These are phyloP conservation scores for Beroe ovata DNA, from an alignment of 37 sponge, comb jelly and placozoan species.

Conservation along the genomic window DNA sequence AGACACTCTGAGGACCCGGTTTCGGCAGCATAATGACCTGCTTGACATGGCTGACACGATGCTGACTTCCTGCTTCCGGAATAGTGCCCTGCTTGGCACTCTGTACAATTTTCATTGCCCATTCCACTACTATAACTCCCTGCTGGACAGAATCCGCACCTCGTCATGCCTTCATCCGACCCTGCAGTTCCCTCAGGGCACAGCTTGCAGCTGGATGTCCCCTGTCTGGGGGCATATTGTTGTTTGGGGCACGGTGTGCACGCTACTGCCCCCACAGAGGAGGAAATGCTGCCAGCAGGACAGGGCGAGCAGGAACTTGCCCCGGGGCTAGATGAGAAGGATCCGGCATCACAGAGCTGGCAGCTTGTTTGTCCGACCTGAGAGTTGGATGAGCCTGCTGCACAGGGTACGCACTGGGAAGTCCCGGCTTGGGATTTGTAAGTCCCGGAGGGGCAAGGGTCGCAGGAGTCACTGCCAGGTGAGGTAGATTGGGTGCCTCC, in stretches of 20 bases:
- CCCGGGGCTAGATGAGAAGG: neutral
- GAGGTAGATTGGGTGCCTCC: neutral
- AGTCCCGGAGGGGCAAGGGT: neutral
- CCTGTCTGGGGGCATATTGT: neutral
- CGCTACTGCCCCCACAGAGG: neutral
- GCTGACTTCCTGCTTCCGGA: neutral
- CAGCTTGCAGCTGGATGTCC: neutral
- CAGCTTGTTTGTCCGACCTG: conserved; percentile 14
- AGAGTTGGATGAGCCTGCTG: neutral
- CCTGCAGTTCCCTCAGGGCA: conserved; percentile 13
- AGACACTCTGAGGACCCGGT: neutral
- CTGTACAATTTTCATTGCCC: neutral
- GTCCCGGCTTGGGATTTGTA: neutral
- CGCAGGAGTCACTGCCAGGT: neutral
- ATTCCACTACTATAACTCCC: neutral
- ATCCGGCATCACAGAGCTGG: conserved; percentile 27
- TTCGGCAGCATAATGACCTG: neutral
- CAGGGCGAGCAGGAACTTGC: neutral
- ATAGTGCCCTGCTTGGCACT: neutral
- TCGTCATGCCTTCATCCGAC: neutral
- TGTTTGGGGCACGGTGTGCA: conserved; percentile 10
- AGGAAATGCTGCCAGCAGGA: neutral
- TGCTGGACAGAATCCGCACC: neutral
- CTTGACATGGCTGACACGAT: conserved; percentile 16
- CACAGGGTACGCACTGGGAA: conserved; percentile 27